These are phyloP conservation scores for Phasia obesa DNA, from an alignment of 2,888 invertebrate species.

Conservation along the genomic window DNA sequence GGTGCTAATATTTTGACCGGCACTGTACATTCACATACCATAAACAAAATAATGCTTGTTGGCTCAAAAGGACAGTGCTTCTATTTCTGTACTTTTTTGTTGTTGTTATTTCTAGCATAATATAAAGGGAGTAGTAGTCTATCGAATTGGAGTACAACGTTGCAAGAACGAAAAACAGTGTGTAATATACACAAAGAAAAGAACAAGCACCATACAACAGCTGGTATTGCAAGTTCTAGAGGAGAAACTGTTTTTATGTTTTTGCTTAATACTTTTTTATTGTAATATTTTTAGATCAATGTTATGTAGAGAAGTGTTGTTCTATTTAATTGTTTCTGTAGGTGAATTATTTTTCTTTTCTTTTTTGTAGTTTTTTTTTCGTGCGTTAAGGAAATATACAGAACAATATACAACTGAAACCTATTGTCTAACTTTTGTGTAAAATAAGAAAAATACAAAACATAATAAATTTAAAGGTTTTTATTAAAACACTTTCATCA, in stretches of 20 bases:
- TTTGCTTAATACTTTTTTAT: not conserved
- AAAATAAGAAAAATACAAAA: too few relatives aligned
- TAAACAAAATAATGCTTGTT: not conserved
- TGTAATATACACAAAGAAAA: too few relatives aligned
- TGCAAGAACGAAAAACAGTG: conserved; percentile 24
- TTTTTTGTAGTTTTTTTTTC: too few relatives aligned
- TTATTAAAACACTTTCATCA: too few relatives aligned
- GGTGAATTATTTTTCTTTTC: not conserved
- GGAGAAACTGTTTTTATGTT: not conserved
- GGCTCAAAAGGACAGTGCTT: conserved; percentile 46
- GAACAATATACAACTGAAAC: too few relatives aligned
- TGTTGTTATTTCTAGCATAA: conserved; percentile 21
- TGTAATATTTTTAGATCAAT: not conserved
- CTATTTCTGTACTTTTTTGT: conserved; percentile 20
- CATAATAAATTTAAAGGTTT: too few relatives aligned
- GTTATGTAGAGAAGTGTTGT: not conserved
- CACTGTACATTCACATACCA: not conserved
- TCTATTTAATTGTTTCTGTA: not conserved
- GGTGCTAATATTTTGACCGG: too few relatives aligned
- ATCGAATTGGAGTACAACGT: conserved; percentile 32
- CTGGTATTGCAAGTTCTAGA: conserved; percentile 18
- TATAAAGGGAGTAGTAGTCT: conserved; percentile 9
- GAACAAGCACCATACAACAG: not conserved
- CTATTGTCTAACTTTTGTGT: too few relatives aligned
- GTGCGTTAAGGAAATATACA: too few relatives aligned